Base-by-base conservation (phyloP, 1,140 invertebrate genomes). In the Drosophila mauritiana region DNA sequence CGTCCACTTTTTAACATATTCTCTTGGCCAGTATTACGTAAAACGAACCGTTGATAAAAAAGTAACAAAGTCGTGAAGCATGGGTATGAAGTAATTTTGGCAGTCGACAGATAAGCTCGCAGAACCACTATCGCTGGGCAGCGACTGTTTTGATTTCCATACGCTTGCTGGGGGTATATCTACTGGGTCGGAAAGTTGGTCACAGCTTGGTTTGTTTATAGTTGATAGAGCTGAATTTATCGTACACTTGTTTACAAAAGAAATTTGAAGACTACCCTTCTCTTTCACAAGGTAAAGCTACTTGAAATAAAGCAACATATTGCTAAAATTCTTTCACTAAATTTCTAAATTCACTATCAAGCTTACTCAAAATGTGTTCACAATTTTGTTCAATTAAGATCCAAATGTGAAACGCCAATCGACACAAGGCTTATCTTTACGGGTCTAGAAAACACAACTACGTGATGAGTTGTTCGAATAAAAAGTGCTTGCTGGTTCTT, bases 41-140 rank as follows among this genome's bases (percentile, higher is more conserved):
- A 72, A 40, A 17, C 65, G 42, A 70, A 48, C 10, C 27, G 64
- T 70, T 72, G 68, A 72, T 72, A 72, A 72, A 70, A 70, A 69
- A 69, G 64, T 20, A 70, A 57, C 51, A 69, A 56, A 69, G 37
- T 6, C 46, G 65, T 57, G 59, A 53, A 68, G 37, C 61, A 31
- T 43, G 52, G 64, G 49, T 72, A 72, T 72, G 64, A 72, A 72
- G 68, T 72, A 70, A 72, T 49, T 70, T 72, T 37, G 43, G 22
- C 68, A 37, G 54, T 48, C 25, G 51, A 25, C 42, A 57, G 68
- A 72, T 72, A 72, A 72, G 68, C 45, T 5, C 25, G 36, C 15
- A 64, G 40, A 69, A 51, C 51, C 67, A 55, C 39, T 69, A 48
- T 48, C 40, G 39, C 17, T n/a, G 36, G 22, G 55, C 36, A 11